Evolutionary conservation across 2,113 vertebrate genomes (phyloP), one percentile per base, ranked within the genome.

Genomic region (Dicentrarchus labrax): DNA sequence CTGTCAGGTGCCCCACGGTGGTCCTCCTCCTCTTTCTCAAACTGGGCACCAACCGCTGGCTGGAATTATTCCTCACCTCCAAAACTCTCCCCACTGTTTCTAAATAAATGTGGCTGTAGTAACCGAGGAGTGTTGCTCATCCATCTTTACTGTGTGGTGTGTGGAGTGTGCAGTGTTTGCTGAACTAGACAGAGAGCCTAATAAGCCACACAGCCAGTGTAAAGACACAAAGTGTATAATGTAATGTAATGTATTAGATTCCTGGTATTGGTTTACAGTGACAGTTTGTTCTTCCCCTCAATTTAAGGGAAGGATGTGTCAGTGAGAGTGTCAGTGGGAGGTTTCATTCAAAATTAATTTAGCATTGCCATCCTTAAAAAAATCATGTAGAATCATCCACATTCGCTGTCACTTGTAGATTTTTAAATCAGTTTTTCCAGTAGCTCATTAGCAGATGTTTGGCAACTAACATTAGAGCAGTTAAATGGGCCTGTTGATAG

Each of bases 71-170:
- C 96, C 96, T 96, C 95, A 96, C 92, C 93, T 96, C 94, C 91
- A 96, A 96, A 93, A 92, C 91, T 90, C 93, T 89, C 96, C 95
- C 95, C 95, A 95, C 95, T 94, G 95, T 94, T 95, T 97, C 97
- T 96, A 97, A 97, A 98, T 97, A 97, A 97, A 97, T 96, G 94
- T 90, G 95, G 92, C 95, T 96, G 96, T 94, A 94, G 94, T 91
- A 95, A 95, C 94, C 94, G 86, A 92, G 94, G 93, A 94, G 92
- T 95, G 95, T 92, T 94, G 88, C 94, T 95, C 95, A 96, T 98
- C 96, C 95, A 96, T 97, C 96, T 97, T 96, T 92, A 84, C 89
- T 19, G 51, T 67, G 89, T 51, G 53, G 72, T 81, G 85, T 83
- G 87, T 76, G 64, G 83, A 66, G 85, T 85, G 90, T 80, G 87